These are phyloP conservation scores for Dryococelus australis DNA, from an alignment of 2,888 invertebrate genomes.

Conservation along the genomic window DNA sequence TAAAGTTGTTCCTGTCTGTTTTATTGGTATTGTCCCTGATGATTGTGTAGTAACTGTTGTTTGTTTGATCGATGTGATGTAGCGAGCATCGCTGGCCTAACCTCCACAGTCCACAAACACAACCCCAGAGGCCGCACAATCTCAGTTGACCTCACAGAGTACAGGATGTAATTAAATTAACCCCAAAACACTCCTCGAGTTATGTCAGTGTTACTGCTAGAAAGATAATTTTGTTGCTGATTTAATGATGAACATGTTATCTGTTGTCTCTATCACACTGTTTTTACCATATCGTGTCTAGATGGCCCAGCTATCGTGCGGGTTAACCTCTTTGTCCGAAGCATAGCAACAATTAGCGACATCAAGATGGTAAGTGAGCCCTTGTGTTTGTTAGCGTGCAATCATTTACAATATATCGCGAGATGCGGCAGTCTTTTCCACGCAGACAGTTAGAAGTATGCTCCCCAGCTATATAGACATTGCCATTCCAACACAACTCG, in stretches of 20 bases:
- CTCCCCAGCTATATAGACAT: constrained; percentile 16
- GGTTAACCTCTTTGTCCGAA: constrained; percentile 98
- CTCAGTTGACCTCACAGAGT: not conserved
- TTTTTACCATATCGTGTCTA: constrained; percentile 53
- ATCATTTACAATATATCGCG: constrained; percentile 8
- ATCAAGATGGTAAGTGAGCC: constrained; percentile 95
- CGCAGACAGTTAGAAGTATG: not conserved
- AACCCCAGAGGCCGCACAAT: not conserved
- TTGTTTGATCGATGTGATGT: not conserved
- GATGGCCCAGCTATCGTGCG: constrained; percentile 97
- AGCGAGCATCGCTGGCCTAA: not conserved
- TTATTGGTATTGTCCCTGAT: not conserved
- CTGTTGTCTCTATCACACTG: constrained; percentile 10
- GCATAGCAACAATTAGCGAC: constrained; percentile 98
- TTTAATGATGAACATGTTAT: not conserved
- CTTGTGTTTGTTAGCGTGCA: constrained; percentile 26
- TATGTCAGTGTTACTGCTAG: constrained; percentile 3
- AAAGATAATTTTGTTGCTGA: not conserved
- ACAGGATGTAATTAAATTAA: not conserved
- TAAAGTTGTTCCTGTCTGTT: not conserved
- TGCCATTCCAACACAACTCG: constrained; percentile 5
- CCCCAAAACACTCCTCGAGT: not conserved
- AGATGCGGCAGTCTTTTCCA: constrained; percentile 4
- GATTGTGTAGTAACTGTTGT: not conserved
- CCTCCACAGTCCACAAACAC: not conserved